These are phyloP conservation scores for Limosa lapponica DNA, from an alignment of 2,797 vertebrate species.

Conservation along the genomic window DNA sequence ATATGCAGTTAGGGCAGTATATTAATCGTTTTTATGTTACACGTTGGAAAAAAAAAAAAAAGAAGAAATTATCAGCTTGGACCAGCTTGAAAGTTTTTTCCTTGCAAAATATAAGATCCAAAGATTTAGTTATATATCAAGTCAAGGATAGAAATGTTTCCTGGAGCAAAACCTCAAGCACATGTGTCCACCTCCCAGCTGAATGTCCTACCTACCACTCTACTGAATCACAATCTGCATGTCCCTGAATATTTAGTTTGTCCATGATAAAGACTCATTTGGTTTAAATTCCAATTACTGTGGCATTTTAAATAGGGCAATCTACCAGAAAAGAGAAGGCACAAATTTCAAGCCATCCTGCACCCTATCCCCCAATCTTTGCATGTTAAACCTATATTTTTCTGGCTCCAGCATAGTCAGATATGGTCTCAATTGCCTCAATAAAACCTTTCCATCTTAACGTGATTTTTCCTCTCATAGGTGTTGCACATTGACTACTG, in stretches of 20 bases:
- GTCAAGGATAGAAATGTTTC: neutral
- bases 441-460: slow-evolving; percentile 24
- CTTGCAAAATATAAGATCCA: neutral
- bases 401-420: neutral
- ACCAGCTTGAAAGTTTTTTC: neutral
- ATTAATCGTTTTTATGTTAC: neutral
- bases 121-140: neutral
- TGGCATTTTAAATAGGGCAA: neutral
- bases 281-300: neutral
- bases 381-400: neutral
- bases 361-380: neutral
- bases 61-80: neutral
- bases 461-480: slow-evolving; percentile 13
- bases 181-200: accelerated
- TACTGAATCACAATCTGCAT: neutral
- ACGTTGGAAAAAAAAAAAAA: neutral
- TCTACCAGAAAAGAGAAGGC: neutral
- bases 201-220: neutral
- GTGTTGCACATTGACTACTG: neutral
- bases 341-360: neutral
- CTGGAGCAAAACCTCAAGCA: neutral
- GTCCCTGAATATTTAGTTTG: neutral
- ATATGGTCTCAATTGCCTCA: neutral
- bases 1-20: neutral
- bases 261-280: neutral